phyloP scores from a whole-genome alignment of 2,113 vertebrate genomes.

The Cyprinodon brontotheroides region DNA sequence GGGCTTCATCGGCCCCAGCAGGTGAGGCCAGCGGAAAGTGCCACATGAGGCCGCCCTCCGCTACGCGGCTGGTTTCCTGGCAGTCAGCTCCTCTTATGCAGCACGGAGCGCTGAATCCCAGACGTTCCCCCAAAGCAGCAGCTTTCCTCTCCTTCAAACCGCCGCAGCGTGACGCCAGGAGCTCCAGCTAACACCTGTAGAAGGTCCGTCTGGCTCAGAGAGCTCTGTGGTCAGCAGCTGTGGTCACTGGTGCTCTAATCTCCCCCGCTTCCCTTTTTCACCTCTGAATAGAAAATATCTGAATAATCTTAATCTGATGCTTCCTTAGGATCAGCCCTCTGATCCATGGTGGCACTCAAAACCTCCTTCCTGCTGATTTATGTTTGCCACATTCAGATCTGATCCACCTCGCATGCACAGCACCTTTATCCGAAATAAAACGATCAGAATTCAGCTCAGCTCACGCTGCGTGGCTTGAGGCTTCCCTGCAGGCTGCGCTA shows the following conservation, averaged over 20 bases:
- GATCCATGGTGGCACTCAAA: no score
- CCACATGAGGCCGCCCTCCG: fast-evolving
- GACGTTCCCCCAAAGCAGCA: neutral
- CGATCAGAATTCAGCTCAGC: no score
- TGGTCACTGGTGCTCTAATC: constrained; percentile 2
- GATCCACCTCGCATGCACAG: no score
- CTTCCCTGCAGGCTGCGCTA: no score
- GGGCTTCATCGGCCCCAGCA: constrained; percentile 86
- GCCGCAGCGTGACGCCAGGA: neutral
- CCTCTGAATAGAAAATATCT: neutral
- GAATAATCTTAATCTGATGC: neutral
- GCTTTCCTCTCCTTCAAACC: neutral
- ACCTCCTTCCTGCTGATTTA: no score
- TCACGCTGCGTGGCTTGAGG: no score
- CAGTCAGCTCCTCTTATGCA: no score
- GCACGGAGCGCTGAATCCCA: constrained; percentile 11
- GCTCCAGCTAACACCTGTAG: constrained; percentile 2
- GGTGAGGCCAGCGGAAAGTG: constrained; percentile 69
- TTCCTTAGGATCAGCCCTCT: neutral
- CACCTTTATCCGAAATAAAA: no score
- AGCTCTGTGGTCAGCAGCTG: neutral
- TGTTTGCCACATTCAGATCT: no score
- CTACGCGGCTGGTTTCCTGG: constrained; percentile 8
- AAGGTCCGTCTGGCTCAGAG: neutral
- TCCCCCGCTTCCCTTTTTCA: constrained; percentile 16